Evolutionary conservation across 2,888 invertebrate genomes (phyloP).

Genomic region (Callyntrura sp.): DNA sequence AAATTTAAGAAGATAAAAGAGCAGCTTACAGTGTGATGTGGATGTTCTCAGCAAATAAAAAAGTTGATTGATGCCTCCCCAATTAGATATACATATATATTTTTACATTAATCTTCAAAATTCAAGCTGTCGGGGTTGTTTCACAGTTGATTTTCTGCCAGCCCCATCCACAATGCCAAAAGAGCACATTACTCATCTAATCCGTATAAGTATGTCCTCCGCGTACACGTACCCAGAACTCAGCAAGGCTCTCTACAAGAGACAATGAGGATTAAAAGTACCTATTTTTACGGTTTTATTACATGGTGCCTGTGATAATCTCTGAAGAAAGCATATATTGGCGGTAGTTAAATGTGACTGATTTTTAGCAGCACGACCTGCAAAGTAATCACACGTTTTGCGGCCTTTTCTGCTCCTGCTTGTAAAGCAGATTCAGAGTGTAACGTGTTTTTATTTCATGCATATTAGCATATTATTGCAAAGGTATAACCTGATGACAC

Average conservation of each 20-base stretch:
- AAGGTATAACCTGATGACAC: not conserved
- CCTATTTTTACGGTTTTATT: slow-evolving; percentile 18
- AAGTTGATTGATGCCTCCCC: slow-evolving; percentile 21
- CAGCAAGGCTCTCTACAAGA: too few species aligned
- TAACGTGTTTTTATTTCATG: not conserved
- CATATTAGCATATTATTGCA: too few species aligned
- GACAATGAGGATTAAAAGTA: slow-evolving; percentile 19
- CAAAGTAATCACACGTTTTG: not conserved
- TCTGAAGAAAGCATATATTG: slow-evolving; percentile 26
- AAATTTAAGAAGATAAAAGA: not conserved
- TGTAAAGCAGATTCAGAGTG: not conserved
- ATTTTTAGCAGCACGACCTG: not conserved
- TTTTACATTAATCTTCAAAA: slow-evolving; percentile 32
- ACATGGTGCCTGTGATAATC: slow-evolving; percentile 4
- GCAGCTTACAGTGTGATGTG: not conserved
- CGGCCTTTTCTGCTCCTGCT: too few species aligned
- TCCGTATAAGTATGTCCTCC: too few species aligned
- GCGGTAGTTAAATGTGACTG: slow-evolving; percentile 33
- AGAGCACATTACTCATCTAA: not conserved
- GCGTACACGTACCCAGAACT: too few species aligned
- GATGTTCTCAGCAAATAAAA: slow-evolving; percentile 9
- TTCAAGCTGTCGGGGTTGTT: slow-evolving; percentile 33
- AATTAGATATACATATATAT: not conserved
- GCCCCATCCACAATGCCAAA: not conserved
- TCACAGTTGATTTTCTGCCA: not conserved